These are phyloP conservation scores for Onthophagus sagittarius DNA, from an alignment of 2,888 invertebrate genomes.

Conservation along the genomic window DNA sequence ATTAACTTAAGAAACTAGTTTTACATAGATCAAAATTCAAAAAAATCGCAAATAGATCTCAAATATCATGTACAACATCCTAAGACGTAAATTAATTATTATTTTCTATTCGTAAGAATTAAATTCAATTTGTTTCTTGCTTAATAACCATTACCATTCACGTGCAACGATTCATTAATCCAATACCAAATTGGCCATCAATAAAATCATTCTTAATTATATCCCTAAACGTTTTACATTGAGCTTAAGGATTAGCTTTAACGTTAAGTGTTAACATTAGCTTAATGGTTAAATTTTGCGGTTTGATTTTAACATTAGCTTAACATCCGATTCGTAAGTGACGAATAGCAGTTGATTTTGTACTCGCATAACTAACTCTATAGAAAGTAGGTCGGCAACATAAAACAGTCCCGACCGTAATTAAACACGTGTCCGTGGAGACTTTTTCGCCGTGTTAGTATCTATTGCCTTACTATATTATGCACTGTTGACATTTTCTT, in stretches of 20 bases:
- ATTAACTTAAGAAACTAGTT: too few species aligned
- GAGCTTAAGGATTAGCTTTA: too few species aligned
- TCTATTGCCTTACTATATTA: background rate
- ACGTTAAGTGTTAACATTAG: background rate
- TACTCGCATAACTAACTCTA: background rate
- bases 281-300: too few species aligned
- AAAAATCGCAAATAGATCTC: too few species aligned
- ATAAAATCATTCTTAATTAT: background rate
- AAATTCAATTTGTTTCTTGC: background rate
- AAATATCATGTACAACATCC: background rate
- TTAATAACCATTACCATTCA: background rate
- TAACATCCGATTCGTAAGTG: background rate
- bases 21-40: too few species aligned
- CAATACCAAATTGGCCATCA: background rate
- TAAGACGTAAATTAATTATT: background rate
- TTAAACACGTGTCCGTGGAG: background rate
- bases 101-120: background rate
- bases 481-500: background rate
- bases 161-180: background rate
- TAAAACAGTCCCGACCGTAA: background rate
- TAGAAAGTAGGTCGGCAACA: background rate
- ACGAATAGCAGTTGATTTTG: background rate
- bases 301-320: background rate
- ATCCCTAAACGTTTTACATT: background rate
- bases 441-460: background rate